Conservation (phyloP, 1,140 invertebrate species). For the Zaprionus lachaisei region DNA sequence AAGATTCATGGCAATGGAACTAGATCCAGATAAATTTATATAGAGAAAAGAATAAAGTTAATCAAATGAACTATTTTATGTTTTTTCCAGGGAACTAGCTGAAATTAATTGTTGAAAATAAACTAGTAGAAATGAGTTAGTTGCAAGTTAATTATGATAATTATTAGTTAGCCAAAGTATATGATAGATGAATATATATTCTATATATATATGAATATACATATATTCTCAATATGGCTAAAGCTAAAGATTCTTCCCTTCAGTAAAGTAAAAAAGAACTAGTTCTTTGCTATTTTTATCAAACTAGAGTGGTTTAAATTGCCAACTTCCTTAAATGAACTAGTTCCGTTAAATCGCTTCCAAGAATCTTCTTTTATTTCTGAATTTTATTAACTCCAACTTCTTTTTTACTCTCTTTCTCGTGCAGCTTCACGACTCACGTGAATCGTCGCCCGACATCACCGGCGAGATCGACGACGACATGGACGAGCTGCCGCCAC, state of each 20-base stretch:
- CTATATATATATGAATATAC: no score
- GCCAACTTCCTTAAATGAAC: not conserved
- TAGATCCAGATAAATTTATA: not conserved
- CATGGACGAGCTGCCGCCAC: constrained; percentile 69
- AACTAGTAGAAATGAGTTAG: no score
- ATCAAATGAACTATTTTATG: not conserved
- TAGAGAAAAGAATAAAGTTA: not conserved
- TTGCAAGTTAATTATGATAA: no score
- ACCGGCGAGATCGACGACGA: constrained; percentile 84
- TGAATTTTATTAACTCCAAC: no score
- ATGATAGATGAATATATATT: no score
- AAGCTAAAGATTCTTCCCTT: no score
- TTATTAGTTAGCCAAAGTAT: no score
- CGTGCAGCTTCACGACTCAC: constrained; percentile 73
- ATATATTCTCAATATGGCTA: no score
- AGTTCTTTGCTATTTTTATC: not conserved
- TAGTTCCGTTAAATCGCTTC: not conserved
- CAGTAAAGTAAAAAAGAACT: not conserved
- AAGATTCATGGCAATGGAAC: not conserved
- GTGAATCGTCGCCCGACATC: constrained; percentile 84
- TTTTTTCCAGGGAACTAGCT: no score
- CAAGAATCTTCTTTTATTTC: not conserved
- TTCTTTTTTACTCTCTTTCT: not conserved
- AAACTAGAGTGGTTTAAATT: not conserved
- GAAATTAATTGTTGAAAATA: no score